A percentile compares a stretch with the other conserved stretches of the same genome.
Conservation (phyloP, 2,113 vertebrate species). For the Dissostichus mawsoni region DNA sequence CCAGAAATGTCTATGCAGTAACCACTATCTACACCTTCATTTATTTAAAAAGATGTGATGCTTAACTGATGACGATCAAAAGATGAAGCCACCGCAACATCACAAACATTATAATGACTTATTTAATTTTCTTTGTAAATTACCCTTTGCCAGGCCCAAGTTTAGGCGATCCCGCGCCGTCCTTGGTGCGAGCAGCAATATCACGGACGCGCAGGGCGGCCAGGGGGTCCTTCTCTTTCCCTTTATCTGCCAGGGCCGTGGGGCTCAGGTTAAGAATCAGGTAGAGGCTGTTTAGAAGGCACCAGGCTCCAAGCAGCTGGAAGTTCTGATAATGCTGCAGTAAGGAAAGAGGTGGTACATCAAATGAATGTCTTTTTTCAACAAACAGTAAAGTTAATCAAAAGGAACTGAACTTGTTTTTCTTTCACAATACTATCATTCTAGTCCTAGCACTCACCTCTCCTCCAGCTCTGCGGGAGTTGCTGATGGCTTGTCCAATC, state of each 20-base stretch:
- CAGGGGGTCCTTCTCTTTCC: conserved; percentile 97
- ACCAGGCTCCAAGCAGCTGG: conserved; percentile 97
- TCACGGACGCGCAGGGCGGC: conserved; percentile 96
- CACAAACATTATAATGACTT: background rate
- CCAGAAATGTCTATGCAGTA: background rate
- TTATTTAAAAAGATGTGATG: background rate
- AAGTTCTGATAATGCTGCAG: conserved; percentile 98
- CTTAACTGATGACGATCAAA: background rate
- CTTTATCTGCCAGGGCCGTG: conserved; percentile 96
- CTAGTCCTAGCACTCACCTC: conserved; percentile 85
- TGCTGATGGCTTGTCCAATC: conserved; percentile 98
- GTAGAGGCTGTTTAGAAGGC: conserved; percentile 97
- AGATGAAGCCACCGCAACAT: background rate
- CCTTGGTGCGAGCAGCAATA: conserved; percentile 94
- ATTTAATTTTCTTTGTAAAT: conserved; percentile 27
- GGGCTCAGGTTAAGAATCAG: conserved; percentile 97
- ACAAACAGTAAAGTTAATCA: background rate
- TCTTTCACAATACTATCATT: background rate
- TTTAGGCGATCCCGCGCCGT: conserved; percentile 96
- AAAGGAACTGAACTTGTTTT: too few species aligned
- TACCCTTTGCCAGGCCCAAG: conserved; percentile 97
- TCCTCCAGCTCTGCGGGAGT: conserved; percentile 94
- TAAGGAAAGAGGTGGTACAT: background rate
- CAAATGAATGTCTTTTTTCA: background rate
- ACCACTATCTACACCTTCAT: background rate